Base-by-base conservation (phyloP, 2,113 vertebrate genomes). In the Ursus arctos region DNA sequence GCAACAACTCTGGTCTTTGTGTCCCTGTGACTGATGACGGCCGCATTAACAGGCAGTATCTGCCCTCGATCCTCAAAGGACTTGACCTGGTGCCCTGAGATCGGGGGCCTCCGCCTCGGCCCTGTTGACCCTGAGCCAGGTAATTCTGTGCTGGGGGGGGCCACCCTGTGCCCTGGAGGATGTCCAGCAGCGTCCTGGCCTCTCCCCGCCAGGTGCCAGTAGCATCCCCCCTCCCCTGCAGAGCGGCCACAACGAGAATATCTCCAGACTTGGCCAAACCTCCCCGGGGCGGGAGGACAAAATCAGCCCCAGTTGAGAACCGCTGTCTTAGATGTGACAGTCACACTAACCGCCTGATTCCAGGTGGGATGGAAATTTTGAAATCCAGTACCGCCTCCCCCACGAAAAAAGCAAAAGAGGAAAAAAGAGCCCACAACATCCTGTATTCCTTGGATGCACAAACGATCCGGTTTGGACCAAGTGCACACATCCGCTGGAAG, bases 111-210 rank as follows among this genome's bases (percentile, higher is more conserved):
- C 79, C 1, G 0, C 63, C 26, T 22, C 0, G 13, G 90, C 0
- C 0, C 33, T 1, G 0, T 2, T 4, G 90, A 24, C 15, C 7
- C 3, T 2, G 33, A 72, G 49, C 63, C 0, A 0, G 53, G 16
- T 24, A 0, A 1, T 7, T 21, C 7, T 72, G 40, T 40, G 49
- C 49, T 15, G 19, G 6, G 0, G 6, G 40, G 53, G 43, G 12
- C 28, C 0, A 0, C 67, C 31, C 53, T 51, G 15, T 5, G 47
- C 51, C 0, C 24, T 19, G 11, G 2, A 0, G 61, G 9, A 1
- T 18, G 28, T 22, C 55, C 0, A 15, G 16, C 31, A 19, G 47
- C 24, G 0, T 28, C 53, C 79, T 26, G 63, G 65, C 59, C 21
- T 81, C 71, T 5, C 16, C 43, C 49, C 13, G 0, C 13, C 31